Conservation (phyloP, 2,888 invertebrate genomes). For the Willowsia nigromaculata region DNA sequence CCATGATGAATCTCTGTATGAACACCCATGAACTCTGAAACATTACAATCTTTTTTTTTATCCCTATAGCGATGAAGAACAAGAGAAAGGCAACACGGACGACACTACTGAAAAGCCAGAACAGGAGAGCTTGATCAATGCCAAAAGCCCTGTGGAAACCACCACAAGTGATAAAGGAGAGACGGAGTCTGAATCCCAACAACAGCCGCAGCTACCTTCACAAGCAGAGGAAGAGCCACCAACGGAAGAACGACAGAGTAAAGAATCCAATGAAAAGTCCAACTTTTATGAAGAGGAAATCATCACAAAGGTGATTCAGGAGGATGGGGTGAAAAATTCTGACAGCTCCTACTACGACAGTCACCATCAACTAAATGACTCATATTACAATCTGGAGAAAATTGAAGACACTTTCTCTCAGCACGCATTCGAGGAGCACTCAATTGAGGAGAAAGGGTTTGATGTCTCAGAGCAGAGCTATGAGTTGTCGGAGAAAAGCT, state of each 20-base stretch:
- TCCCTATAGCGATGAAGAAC: constrained; percentile 63
- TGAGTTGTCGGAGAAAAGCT: constrained; percentile 56
- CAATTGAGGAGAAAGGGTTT: constrained; percentile 12
- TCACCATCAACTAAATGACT: constrained; percentile 36
- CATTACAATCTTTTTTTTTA: not conserved
- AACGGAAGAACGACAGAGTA: not conserved
- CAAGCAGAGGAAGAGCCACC: not conserved
- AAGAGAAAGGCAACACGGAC: not conserved
- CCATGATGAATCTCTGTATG: not conserved
- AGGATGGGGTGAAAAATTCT: constrained; percentile 37
- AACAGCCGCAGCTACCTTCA: not conserved
- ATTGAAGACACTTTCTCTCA: constrained; percentile 20
- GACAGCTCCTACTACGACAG: constrained; percentile 49
- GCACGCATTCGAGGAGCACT: constrained; percentile 23
- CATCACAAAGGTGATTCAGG: constrained; percentile 45
- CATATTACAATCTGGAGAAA: constrained; percentile 54
- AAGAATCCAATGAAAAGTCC: not conserved
- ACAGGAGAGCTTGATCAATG: constrained; percentile 34
- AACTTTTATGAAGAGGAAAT: constrained; percentile 42
- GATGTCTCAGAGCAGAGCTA: constrained; percentile 28
- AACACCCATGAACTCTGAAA: not conserved
- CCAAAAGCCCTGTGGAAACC: constrained; percentile 15
- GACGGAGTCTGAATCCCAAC: constrained; percentile 37
- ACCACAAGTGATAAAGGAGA: constrained; percentile 56
- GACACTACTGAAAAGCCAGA: not conserved